phyloP scores from a whole-genome alignment of 1,140 invertebrate genomes.

The Cydia fagiglandana region DNA sequence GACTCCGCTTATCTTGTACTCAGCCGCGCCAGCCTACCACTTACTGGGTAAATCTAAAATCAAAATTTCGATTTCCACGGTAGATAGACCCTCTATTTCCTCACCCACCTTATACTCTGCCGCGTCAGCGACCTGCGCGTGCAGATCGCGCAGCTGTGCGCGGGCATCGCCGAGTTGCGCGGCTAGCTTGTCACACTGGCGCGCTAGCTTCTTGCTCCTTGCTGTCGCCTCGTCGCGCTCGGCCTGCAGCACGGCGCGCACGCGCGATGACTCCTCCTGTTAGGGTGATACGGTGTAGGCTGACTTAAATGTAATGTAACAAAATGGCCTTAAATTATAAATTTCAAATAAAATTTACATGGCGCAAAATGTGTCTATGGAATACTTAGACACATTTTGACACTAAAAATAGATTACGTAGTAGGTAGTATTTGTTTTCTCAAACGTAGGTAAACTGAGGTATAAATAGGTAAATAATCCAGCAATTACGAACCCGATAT shows the following conservation, averaged over 20 bases:
- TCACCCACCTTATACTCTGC: constrained; percentile 87
- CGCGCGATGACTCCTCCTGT: constrained; percentile 85
- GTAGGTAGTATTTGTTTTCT: not conserved
- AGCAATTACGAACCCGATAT: not conserved
- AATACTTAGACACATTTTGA: too few relatives aligned
- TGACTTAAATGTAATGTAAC: too few relatives aligned
- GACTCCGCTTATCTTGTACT: too few relatives aligned
- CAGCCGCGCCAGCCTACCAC: too few relatives aligned
- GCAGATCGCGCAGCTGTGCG: constrained; percentile 86
- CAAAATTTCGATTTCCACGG: too few relatives aligned
- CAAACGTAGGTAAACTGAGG: not conserved
- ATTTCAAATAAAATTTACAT: too few relatives aligned
- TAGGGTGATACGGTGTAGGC: too few relatives aligned
- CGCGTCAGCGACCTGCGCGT: constrained; percentile 88
- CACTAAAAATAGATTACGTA: too few relatives aligned
- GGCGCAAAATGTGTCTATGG: too few relatives aligned
- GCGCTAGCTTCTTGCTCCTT: constrained; percentile 86
- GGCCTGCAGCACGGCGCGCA: constrained; percentile 83
- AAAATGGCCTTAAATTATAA: too few relatives aligned
- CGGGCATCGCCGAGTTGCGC: constrained; percentile 86
- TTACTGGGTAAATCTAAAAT: too few relatives aligned
- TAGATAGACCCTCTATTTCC: too few relatives aligned
- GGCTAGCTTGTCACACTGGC: constrained; percentile 87
- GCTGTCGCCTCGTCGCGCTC: constrained; percentile 88
- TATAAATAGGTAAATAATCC: not conserved